A percentile compares a stretch with the other conserved stretches of the same genome.
Evolutionary conservation across 2,888 invertebrate genomes (phyloP).

Genomic region (Neoaliturus tenellus): DNA sequence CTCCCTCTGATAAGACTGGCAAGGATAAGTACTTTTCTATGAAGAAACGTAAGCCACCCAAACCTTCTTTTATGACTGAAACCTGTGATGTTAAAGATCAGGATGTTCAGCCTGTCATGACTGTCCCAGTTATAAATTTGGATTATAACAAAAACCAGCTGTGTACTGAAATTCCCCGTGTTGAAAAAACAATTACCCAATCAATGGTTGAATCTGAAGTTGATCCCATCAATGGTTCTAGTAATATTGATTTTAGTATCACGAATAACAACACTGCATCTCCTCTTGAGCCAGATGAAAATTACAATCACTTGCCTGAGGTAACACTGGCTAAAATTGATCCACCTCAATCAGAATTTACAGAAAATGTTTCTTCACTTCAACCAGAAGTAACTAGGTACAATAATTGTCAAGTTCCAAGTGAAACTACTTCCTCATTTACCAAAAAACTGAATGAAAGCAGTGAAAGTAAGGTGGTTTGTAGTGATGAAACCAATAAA

Average conservation of each 20-base stretch:
- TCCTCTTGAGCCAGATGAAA: not conserved
- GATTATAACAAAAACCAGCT: not conserved
- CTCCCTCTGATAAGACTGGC: not conserved
- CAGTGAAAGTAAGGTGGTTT: not conserved
- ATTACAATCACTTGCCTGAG: not conserved
- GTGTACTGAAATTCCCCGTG: not conserved
- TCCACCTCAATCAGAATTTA: not conserved
- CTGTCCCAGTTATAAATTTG: not conserved
- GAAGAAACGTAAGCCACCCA: constrained; percentile 19
- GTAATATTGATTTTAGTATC: not conserved
- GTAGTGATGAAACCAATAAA: not conserved
- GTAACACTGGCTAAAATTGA: not conserved
- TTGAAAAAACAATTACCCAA: not conserved
- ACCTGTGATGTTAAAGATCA: not conserved
- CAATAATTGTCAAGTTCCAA: not conserved
- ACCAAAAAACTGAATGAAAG: not conserved
- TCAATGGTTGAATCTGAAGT: not conserved
- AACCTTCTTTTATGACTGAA: not conserved
- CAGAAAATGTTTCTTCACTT: not conserved
- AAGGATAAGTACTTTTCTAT: constrained; percentile 35
- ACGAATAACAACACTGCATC: not conserved
- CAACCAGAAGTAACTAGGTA: not conserved
- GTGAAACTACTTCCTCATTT: not conserved
- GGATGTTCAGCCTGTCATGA: not conserved
- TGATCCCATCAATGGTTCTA: not conserved